Conservation (phyloP, 2,113 vertebrate species). For the Carassius gibelio region DNA sequence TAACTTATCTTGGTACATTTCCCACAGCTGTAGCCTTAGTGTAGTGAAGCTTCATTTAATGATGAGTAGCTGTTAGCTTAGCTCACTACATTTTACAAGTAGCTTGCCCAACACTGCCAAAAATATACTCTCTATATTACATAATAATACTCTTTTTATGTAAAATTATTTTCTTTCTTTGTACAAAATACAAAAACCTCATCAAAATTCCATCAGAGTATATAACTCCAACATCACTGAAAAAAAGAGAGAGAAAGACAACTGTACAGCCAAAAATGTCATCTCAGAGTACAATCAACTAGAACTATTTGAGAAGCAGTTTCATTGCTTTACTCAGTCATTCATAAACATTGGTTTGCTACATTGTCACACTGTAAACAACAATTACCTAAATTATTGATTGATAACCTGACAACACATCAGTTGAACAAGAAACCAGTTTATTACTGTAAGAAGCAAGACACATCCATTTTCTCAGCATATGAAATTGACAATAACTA, state of each 20-base stretch:
- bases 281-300: neutral
- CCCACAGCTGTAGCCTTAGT: too few relatives aligned
- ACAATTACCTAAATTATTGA: conserved; percentile 15
- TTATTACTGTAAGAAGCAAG: neutral
- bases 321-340: conserved; percentile 24
- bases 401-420: conserved; percentile 5
- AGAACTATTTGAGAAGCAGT: conserved; percentile 6
- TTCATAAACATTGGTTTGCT: conserved; percentile 8
- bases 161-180: neutral
- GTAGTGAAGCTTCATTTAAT: too few relatives aligned
- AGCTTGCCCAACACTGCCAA: too few relatives aligned
- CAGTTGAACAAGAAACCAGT: conserved; percentile 10
- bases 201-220: neutral
- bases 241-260: neutral
- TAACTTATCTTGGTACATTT: too few relatives aligned
- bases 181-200: neutral
- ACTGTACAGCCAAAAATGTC: neutral
- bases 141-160: too few relatives aligned
- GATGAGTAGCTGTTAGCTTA: too few relatives aligned
- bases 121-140: too few relatives aligned
- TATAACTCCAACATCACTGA: neutral
- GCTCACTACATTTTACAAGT: too few relatives aligned
- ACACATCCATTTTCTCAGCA: neutral
- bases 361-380: conserved; percentile 17
- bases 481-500: neutral